A percentile compares a stretch with the other conserved stretches of the same genome.
Evolutionary conservation across 2,888 invertebrate species (phyloP).

Genomic region (Eilema caniola): DNA sequence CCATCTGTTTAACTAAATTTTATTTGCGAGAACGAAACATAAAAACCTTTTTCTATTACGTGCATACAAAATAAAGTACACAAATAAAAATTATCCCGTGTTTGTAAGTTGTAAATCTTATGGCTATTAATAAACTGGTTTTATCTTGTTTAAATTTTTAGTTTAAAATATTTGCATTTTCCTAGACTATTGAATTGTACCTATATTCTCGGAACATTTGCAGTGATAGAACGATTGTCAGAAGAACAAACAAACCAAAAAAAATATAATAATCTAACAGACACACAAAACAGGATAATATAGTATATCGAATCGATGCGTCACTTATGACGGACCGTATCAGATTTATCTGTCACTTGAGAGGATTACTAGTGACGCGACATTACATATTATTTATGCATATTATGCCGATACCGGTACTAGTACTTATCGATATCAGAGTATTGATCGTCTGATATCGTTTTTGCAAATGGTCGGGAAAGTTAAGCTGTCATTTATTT

Average conservation of each 20-base stretch:
- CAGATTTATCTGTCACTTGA: constrained; percentile 61
- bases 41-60: no score
- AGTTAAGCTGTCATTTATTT: neutral
- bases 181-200: no score
- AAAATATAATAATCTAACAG: constrained; percentile 40
- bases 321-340: constrained; percentile 55
- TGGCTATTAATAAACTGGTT: no score
- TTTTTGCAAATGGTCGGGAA: neutral
- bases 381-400: constrained; percentile 59
- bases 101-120: no score
- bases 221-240: neutral
- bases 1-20: no score
- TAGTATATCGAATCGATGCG: constrained; percentile 60
- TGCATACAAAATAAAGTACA: no score
- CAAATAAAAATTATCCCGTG: no score
- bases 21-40: no score
- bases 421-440: constrained; percentile 40
- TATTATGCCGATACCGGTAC: constrained; percentile 57
- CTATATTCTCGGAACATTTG: no score
- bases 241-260: neutral
- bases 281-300: constrained; percentile 50
- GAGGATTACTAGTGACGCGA: constrained; percentile 50
- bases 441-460: constrained; percentile 4
- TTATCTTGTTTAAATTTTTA: no score
- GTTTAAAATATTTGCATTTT: no score